These are phyloP conservation scores for Rhizomys pruinosus DNA, from an alignment of 2,113 vertebrate genomes.

Conservation along the genomic window DNA sequence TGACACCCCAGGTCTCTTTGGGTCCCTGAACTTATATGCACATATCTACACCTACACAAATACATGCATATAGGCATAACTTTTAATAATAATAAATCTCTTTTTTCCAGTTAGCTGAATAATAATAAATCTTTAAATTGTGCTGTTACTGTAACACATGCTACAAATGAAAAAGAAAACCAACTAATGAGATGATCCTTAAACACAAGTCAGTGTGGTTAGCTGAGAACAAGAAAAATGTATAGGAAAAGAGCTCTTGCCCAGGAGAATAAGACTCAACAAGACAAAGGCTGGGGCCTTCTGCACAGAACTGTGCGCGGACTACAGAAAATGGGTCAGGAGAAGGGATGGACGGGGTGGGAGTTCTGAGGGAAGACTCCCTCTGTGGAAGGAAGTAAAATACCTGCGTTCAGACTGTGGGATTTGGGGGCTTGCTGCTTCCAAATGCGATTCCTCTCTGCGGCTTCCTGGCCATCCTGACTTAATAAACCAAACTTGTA, in stretches of 20 bases:
- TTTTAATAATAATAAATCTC: background rate
- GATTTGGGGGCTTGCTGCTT: background rate
- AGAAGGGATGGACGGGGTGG: accelerated
- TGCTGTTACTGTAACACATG: background rate
- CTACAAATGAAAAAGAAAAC: background rate
- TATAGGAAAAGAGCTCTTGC: background rate
- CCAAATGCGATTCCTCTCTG: background rate
- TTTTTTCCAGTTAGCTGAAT: too few relatives aligned
- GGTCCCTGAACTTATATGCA: background rate
- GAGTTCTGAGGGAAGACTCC: background rate
- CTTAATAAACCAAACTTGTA: background rate
- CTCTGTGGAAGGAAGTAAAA: background rate
- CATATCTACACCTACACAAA: background rate
- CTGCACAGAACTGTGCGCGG: background rate
- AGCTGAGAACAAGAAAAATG: background rate
- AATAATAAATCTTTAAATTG: too few relatives aligned
- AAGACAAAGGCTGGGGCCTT: background rate
- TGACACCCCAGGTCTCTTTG: background rate
- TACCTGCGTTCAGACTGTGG: background rate
- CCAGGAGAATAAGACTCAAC: background rate
- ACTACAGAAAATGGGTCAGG: background rate
- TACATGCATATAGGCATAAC: background rate
- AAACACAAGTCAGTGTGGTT: background rate
- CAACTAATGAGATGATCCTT: background rate
- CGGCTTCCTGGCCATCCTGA: background rate